Evolutionary conservation across 53 echinoderm and acorn worm genomes (phyloP).

Genomic region (Paelopatides confundens): DNA sequence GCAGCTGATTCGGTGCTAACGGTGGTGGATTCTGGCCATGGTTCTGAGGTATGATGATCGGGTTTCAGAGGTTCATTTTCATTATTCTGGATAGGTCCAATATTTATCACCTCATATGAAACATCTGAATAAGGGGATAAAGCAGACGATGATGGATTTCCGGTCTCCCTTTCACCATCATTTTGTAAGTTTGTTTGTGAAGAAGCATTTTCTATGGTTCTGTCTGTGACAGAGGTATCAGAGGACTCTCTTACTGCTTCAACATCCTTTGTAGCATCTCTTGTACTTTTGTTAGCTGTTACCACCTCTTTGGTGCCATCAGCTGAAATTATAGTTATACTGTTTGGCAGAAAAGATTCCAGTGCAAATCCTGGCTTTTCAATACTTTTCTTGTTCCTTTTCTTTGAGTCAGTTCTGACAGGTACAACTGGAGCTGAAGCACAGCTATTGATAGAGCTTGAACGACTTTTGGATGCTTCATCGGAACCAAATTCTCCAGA

Average conservation of each 20-base stretch:
- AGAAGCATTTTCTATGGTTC: neutral
- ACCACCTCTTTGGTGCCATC: conserved; percentile 35
- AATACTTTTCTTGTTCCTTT: neutral
- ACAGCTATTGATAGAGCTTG: neutral
- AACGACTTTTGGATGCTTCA: neutral
- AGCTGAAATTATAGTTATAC: conserved; percentile 34
- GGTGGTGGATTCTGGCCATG: conserved; percentile 34
- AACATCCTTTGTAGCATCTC: neutral
- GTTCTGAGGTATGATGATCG: neutral
- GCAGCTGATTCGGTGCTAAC: conserved; percentile 24
- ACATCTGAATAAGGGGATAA: neutral
- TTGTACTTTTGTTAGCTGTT: neutral
- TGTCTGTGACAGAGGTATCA: neutral
- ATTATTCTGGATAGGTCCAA: neutral
- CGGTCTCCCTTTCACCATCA: neutral
- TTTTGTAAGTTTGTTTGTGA: neutral
- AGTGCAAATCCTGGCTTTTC: conserved; percentile 26
- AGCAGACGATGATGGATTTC: neutral
- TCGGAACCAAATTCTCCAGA: neutral
- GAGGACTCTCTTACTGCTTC: neutral
- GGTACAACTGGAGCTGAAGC: conserved; percentile 11
- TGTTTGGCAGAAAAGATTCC: conserved; percentile 15
- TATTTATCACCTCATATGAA: conserved; percentile 21
- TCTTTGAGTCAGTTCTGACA: conserved; percentile 7
- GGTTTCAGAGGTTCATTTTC: neutral